These are phyloP conservation scores for Ceramica pisi DNA, from an alignment of 2,888 invertebrate species.

Conservation along the genomic window DNA sequence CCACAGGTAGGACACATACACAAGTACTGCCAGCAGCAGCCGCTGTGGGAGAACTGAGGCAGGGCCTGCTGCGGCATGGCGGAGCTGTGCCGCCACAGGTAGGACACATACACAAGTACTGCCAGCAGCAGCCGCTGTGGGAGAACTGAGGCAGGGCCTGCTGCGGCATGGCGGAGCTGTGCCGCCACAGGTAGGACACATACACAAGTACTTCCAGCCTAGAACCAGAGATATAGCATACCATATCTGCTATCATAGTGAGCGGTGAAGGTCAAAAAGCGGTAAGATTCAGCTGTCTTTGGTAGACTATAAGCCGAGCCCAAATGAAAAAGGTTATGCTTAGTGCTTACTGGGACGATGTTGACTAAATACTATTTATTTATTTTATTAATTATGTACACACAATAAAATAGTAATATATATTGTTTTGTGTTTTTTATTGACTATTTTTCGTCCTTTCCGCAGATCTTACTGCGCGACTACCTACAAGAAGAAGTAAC, in stretches of 20 bases:
- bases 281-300: no score
- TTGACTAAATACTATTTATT: not conserved
- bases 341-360: not conserved
- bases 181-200: conserved; percentile 92
- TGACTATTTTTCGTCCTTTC: not conserved
- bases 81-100: conserved; percentile 96
- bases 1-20: conserved; percentile 91
- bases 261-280: no score
- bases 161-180: conserved; percentile 97
- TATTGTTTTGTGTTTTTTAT: no score
- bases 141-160: conserved; percentile 94
- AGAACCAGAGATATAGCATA: no score
- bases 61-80: conserved; percentile 95
- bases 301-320: not conserved
- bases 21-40: conserved; percentile 91
- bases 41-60: conserved; percentile 94
- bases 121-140: conserved; percentile 93
- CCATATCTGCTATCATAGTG: no score
- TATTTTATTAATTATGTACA: no score
- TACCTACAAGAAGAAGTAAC: conserved; percentile 95
- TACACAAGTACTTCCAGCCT: conserved; percentile 90
- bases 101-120: conserved; percentile 90
- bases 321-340: not conserved
- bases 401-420: no score
- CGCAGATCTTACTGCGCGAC: conserved; percentile 92